These are phyloP conservation scores for Anolis sagrei DNA, from an alignment of 2,113 vertebrate species.

Conservation along the genomic window DNA sequence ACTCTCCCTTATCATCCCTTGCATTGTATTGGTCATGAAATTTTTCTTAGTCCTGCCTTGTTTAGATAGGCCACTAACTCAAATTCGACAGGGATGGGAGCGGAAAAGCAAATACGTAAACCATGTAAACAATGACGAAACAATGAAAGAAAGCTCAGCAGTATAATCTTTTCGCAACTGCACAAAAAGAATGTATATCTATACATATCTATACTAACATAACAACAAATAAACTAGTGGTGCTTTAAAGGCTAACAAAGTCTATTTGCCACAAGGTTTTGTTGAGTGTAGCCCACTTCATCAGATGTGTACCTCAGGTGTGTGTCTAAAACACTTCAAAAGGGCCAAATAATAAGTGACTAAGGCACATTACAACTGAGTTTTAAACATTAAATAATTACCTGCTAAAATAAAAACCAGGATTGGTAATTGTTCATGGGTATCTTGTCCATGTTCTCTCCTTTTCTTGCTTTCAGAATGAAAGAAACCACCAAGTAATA, in stretches of 20 bases:
- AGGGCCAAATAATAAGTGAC: not conserved
- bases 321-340: not conserved
- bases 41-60: constrained; percentile 86
- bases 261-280: not conserved
- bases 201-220: not conserved
- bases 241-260: not conserved
- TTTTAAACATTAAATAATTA: not conserved
- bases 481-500: not conserved
- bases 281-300: not conserved
- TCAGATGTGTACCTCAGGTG: not conserved
- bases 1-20: constrained; percentile 85
- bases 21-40: constrained; percentile 83
- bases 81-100: constrained; percentile 91
- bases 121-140: constrained; percentile 45
- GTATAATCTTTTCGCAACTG: constrained; percentile 56
- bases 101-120: constrained; percentile 60
- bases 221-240: not conserved
- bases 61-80: constrained; percentile 80
- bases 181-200: not conserved
- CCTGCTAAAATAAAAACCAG: not conserved
- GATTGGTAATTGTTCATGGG: not conserved
- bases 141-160: constrained; percentile 34
- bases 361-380: not conserved
- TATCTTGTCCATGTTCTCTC: not conserved
- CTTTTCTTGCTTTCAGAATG: not conserved